Base-by-base conservation (phyloP, 2,113 vertebrate species). In the Apus apus region DNA sequence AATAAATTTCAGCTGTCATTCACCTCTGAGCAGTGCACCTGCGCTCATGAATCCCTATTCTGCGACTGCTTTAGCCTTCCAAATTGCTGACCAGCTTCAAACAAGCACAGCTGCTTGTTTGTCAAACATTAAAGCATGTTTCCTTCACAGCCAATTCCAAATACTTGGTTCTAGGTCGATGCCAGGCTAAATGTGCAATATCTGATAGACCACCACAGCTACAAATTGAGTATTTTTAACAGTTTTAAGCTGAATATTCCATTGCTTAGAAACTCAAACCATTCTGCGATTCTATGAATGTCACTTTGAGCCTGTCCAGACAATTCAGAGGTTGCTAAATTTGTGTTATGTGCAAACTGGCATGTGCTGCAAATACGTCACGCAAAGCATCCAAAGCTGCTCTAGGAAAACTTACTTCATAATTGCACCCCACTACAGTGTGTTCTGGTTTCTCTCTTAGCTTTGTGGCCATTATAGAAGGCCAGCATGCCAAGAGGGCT, bases 401-500 rank as follows among this genome's bases (percentile, higher is more conserved):
- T n/a, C 14, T 26, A 65, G 85, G 20, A 87, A 75, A 85, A 46
- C 18, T 57, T 56, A 29, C 45, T 81, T 72, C 32, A 15, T 32
- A 76, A 38, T 26, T 66, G 48, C 22, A 68, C 11, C 4, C 8
- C 36, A 57, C 23, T 67, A 36, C 4, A 4, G 20, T 45, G 27
- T 18, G 25, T 34, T 83, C 58, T 70, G 71, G 22, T 82, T 87
- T 68, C 62, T 57, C 54, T 53, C 56, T 60, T 23, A 21, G 48
- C 15, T 26, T 2, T 25, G 17, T 20, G 58, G 43, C 32, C 43
- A 10, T 7, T 27, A 40, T 46, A 53, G 43, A 87, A 72, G 19
- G 65, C 54, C 68, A 53, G 48, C 0, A 0, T 13, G 21, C 43
- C 38, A 34, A 9, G 1, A 64, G 43, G 3, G 0, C n/a, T 57